These are phyloP conservation scores for Phenganax marumi DNA, from an alignment of 92 coral and sea anemone species.

Conservation along the genomic window DNA sequence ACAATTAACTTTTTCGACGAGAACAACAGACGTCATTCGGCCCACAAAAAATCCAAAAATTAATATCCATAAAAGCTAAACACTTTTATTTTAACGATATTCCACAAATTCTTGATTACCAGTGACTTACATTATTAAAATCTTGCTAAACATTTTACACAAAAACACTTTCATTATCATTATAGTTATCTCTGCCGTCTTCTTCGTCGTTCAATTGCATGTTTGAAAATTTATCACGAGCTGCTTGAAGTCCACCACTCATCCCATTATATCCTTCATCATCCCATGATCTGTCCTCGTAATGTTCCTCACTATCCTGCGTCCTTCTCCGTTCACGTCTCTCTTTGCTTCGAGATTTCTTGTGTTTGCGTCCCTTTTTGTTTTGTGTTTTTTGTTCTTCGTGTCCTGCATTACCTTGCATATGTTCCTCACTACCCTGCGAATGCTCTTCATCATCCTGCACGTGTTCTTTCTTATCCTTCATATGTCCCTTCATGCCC, in stretches of 20 bases:
- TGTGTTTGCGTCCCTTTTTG: not conserved
- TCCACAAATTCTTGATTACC: not conserved
- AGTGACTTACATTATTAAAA: not conserved
- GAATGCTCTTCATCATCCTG: too few relatives aligned
- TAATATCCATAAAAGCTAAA: too few relatives aligned
- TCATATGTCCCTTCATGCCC: too few relatives aligned
- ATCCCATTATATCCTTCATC: not conserved
- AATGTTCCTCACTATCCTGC: not conserved
- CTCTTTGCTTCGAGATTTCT: not conserved
- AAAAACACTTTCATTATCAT: conserved; percentile 21
- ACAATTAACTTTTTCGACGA: not conserved
- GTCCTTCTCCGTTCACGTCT: not conserved
- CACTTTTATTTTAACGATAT: too few relatives aligned
- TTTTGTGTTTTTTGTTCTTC: too few relatives aligned
- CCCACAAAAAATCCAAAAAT: too few relatives aligned
- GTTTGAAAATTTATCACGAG: conserved; percentile 36
- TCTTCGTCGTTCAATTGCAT: conserved; percentile 21
- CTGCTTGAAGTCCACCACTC: not conserved
- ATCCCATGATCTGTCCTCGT: not conserved
- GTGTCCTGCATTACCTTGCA: too few relatives aligned
- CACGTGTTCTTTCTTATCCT: too few relatives aligned
- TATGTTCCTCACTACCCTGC: too few relatives aligned
- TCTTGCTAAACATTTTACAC: not conserved
- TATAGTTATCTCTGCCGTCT: not conserved
- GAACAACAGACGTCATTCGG: not conserved